Conservation (phyloP, 2,888 invertebrate species). For the Latrodectus hesperus region DNA sequence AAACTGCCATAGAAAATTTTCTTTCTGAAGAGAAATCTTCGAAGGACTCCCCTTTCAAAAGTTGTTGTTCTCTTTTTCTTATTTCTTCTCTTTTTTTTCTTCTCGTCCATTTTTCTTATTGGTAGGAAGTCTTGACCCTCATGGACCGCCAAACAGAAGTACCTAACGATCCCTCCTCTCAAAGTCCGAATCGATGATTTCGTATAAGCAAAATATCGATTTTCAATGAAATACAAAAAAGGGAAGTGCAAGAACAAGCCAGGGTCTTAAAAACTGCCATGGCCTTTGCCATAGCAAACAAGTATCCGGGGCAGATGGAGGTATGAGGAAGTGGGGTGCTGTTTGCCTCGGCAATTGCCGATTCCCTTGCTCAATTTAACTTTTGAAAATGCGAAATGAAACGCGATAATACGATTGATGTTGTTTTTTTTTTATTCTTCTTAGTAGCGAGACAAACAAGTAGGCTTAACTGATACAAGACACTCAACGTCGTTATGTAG, state of each 20-base stretch:
- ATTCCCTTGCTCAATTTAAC: conserved; percentile 63
- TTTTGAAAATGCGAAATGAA: conserved; percentile 66
- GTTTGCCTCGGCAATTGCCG: conserved; percentile 42
- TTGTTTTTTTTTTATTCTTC: conserved; percentile 4
- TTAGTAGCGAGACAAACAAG: conserved; percentile 44
- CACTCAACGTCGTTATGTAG: not conserved
- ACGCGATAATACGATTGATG: conserved; percentile 49
- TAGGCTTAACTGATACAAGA: not conserved
- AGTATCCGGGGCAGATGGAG: conserved; percentile 22
- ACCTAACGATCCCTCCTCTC: conserved; percentile 37
- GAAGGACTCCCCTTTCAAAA: conserved; percentile 22
- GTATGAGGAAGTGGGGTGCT: conserved; percentile 1
- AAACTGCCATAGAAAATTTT: conserved; percentile 25
- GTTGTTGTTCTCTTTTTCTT: conserved; percentile 4
- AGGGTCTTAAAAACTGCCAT: conserved; percentile 58
- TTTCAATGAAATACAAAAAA: conserved; percentile 64
- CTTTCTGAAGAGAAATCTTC: conserved; percentile 43
- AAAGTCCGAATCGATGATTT: conserved; percentile 58
- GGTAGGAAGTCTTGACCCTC: conserved; percentile 39
- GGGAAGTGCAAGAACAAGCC: conserved; percentile 60
- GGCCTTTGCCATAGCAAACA: conserved; percentile 36
- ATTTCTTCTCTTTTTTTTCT: conserved; percentile 28
- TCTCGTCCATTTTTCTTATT: conserved; percentile 38
- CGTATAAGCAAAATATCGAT: conserved; percentile 69
- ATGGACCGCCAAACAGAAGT: conserved; percentile 12